Percentiles rank a stretch among this genome's conserved stretches.
These are phyloP conservation scores for Sebastes itinus DNA, from an alignment of 2,797 vertebrate species.

Conservation along the genomic window DNA sequence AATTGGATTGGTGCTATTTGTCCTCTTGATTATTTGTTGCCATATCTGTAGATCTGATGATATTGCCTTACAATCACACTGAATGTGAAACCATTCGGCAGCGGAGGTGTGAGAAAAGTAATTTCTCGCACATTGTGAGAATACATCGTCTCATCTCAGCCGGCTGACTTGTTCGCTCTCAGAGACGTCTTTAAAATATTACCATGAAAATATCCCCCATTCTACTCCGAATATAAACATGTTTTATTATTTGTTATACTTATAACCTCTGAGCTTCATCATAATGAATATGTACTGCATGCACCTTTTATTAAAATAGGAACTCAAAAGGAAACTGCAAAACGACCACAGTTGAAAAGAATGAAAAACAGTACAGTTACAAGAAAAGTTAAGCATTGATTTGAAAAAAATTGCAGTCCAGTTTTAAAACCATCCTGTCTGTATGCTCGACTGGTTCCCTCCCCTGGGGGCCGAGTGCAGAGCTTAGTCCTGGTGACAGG, in stretches of 20 bases:
- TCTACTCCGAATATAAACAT: slow-evolving; percentile 15
- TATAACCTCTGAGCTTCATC: not conserved
- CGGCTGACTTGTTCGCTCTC: not conserved
- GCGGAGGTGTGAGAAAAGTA: slow-evolving; percentile 26
- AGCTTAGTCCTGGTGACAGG: slow-evolving; percentile 14
- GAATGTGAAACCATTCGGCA: slow-evolving; percentile 25
- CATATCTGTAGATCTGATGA: slow-evolving; percentile 37
- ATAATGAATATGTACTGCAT: not conserved
- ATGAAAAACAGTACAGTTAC: not conserved
- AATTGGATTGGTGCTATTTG: slow-evolving; percentile 53
- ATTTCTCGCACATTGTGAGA: slow-evolving; percentile 42
- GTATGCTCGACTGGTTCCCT: not conserved
- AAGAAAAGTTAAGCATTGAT: not conserved
- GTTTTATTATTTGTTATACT: not conserved
- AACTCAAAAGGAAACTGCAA: not conserved
- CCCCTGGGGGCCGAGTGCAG: not conserved
- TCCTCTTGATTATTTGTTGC: slow-evolving; percentile 55
- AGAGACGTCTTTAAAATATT: slow-evolving; percentile 15
- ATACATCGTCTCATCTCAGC: slow-evolving; percentile 23
- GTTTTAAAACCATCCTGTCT: not conserved
- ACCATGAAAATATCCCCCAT: slow-evolving; percentile 3
- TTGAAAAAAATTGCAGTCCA: not conserved
- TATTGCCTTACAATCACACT: slow-evolving; percentile 30
- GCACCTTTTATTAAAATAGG: not conserved
- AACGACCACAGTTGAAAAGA: not conserved